These are phyloP conservation scores for Panthera tigris DNA, from an alignment of 2,113 vertebrate genomes.

Conservation along the genomic window DNA sequence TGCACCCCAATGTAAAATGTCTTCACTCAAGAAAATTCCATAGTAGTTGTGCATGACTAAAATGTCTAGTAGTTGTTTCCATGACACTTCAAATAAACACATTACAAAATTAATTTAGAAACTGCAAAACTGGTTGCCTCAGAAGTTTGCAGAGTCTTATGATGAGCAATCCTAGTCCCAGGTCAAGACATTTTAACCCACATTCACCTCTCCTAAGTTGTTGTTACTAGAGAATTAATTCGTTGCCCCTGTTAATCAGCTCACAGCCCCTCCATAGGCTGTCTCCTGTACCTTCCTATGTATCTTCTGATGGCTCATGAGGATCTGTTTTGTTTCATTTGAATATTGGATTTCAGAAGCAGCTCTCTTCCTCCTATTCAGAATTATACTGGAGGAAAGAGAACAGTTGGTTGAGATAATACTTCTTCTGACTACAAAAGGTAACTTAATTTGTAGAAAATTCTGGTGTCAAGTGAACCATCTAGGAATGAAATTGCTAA, in stretches of 20 bases:
- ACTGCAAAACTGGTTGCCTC: background rate
- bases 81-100: background rate
- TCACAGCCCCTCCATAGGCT: no score
- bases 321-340: background rate
- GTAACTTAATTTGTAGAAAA: background rate
- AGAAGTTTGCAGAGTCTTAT: background rate
- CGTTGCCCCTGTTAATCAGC: background rate
- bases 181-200: background rate
- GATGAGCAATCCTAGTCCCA: background rate
- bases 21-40: background rate
- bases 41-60: background rate
- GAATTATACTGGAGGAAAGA: background rate
- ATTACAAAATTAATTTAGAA: background rate
- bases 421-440: background rate
- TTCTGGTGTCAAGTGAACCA: background rate
- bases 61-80: background rate
- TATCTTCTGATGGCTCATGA: background rate
- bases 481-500: background rate
- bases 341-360: conserved; percentile 8
- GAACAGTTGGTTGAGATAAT: background rate
- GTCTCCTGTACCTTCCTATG: background rate
- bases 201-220: background rate
- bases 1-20: background rate
- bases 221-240: background rate
- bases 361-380: background rate